Base-by-base conservation (phyloP, 2,113 vertebrate species). In the Xerus inauris region DNA sequence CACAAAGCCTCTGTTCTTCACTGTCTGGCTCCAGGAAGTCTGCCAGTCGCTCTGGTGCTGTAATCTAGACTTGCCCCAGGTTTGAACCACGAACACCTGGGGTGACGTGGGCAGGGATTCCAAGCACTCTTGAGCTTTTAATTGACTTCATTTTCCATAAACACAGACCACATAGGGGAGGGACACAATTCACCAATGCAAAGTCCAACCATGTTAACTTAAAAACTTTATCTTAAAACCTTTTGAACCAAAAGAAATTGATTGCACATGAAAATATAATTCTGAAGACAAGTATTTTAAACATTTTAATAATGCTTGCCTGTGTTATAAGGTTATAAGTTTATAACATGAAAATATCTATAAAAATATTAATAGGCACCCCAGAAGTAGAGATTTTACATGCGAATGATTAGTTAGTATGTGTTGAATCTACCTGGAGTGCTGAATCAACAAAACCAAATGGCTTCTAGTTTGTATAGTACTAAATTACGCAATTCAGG, bases 361-460 rank as follows among this genome's bases (percentile, higher is more conserved):
- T 98, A 98, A 98, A 98, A 98, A 98, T 98, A 99, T 57, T 22
- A 98, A 98, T 97, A 99, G 98, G 98, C 97, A 98, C 97, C 96
- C 96, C 97, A 97, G 89, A 98, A 98, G 95, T 97, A 97, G 98
- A 96, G 96, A 89, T 88, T 94, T 96, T 54, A 86, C 35, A 88
- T 75, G 54, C 96, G 77, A 92, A 97, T 97, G 82, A 92, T 73
- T 67, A 95, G 83, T 98, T 94, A 97, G 95, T 92, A 98, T 97
- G 96, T 95, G 8, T 35, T 96, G 90, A 38, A 0, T 96, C 96
- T 97, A 96, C 71, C 89, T 86, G 95, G 96, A 98, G 94, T 98
- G 87, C 94, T 96, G 73, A 97, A 71, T 97, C 96, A 97, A 94
- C 94, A 90, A 96, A 98, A 98, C 98, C 79, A 75, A 95, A 97